Evolutionary conservation across 1,140 invertebrate genomes (phyloP), one percentile per base, ranked within the genome.

Genomic region (Drosophila orena): DNA sequence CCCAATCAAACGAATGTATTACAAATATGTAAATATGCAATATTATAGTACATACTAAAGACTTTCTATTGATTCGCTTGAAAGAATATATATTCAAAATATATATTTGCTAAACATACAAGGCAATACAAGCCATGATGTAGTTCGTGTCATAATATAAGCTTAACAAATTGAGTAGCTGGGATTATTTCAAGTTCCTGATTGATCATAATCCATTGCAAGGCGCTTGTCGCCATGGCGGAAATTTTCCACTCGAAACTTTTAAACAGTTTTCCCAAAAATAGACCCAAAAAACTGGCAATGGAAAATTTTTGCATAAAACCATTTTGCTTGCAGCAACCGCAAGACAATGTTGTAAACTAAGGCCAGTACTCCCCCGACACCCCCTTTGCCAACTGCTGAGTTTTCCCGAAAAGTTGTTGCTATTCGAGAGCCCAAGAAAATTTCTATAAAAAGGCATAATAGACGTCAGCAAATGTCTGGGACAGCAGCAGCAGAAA

Each of bases 381-480:
- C 17, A 57, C 53, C 54, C 54, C 37, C 20, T 30, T 15, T n/a
- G 11, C 20, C n/a, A 6, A 20, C 44, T 20, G 14, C 37, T 5
- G n/a, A 43, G 58, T 57, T 43, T 44, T 20, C 27, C 46, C 22
- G 24, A 15, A 65, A 75, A 57, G 50, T 54, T 70, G 69, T 66
- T 83, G 79, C 49, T 56, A 50, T 22, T 75, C 59, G 54, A 64
- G 62, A 80, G 70, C 72, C 62, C 66, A 80, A 79, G 81, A 77
- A 79, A 85, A 65, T 79, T 69, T 80, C 81, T 85, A 88, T 86
- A 85, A 88, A 86, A 81, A 88, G 83, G 78, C 81, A 86, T 81
- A 81, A 86, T 88, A 81, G 81, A 88, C 81, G 69, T 85, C 83
- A 88, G 83, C 74, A 85, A 75, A 85, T 78, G 83, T 86, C 81